These are phyloP conservation scores for Galeruca laticollis DNA, from an alignment of 2,888 invertebrate species.

Conservation along the genomic window DNA sequence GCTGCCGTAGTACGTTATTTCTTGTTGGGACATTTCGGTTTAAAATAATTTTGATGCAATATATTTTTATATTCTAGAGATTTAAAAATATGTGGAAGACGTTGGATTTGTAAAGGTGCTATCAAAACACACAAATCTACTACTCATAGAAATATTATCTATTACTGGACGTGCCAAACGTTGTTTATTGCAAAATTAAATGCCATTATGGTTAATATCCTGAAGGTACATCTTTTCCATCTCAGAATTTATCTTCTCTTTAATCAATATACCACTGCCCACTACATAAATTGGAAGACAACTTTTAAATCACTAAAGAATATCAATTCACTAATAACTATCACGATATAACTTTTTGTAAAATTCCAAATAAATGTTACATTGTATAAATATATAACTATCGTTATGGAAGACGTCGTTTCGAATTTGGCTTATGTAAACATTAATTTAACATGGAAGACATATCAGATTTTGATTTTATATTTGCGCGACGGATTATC, in stretches of 20 bases:
- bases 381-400: conserved; percentile 14
- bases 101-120: neutral
- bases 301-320: neutral
- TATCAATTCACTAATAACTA: conserved; percentile 21
- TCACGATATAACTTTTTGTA: conserved; percentile 22
- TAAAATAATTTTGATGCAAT: neutral
- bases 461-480: conserved; percentile 67
- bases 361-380: conserved; percentile 24
- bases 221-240: too few relatives aligned
- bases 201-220: too few relatives aligned
- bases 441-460: conserved; percentile 65
- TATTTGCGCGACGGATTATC: conserved; percentile 38
- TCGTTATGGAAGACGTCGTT: conserved; percentile 46
- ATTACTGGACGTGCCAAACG: too few relatives aligned
- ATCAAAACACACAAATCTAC: neutral
- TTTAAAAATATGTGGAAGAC: neutral
- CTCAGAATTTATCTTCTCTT: too few relatives aligned
- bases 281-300: neutral
- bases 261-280: too few relatives aligned
- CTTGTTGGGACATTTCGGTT: conserved; percentile 36
- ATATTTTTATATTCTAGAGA: too few relatives aligned
- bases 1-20: conserved; percentile 17
- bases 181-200: too few relatives aligned
- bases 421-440: conserved; percentile 26
- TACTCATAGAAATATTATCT: too few relatives aligned